Evolutionary conservation across 2,888 invertebrate species (phyloP), one percentile per base, ranked within the genome.

Genomic region (Scotopteryx bipunctaria): DNA sequence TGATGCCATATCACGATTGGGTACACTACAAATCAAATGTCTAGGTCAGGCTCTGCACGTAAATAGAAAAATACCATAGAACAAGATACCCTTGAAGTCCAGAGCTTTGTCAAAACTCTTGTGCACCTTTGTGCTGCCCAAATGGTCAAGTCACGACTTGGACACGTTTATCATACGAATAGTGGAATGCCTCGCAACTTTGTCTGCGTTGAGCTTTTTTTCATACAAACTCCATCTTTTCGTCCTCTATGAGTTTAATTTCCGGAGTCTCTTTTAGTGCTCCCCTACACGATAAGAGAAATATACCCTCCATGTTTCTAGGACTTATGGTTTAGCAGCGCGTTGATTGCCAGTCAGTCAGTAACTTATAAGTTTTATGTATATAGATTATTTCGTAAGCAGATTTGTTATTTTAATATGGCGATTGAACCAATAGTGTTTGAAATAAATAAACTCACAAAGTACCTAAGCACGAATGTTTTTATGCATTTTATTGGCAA

Each of bases 91-190:
- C 83, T 85, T 83, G 83, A 69, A 73, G 71, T 78, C 77, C 74
- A 73, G 78, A 71, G 66, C 78, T 68, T 76, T 80, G 82, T 83
- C 79, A 79, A 82, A 81, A 78, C 52, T 55, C 65, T 55, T 66
- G 73, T 72, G 73, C 70, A 67, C 68, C 71, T 63, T 73, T 69
- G 76, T 75, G 76, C 81, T 80, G 63, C 61, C 64, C 64, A 76
- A 82, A 84, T 78, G 70, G 76, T 59, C 67, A 59, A 70, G 81
- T 86, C 86, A 87, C 87, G 86, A 85, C 64, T 67, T 67, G 33
- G n/a, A 27, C n/a, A 68, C 78, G 73, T 76, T 76, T 75, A 76
- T 76, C 72, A 65, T 50, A 46, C 70, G 72, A n/a, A n/a, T n/a
- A n/a, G n/a, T n/a, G n/a, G n/a, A n/a, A n/a, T n/a, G n/a, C n/a